phyloP scores from a whole-genome alignment of 2,888 invertebrate species.

The Brachypterus glaber region DNA sequence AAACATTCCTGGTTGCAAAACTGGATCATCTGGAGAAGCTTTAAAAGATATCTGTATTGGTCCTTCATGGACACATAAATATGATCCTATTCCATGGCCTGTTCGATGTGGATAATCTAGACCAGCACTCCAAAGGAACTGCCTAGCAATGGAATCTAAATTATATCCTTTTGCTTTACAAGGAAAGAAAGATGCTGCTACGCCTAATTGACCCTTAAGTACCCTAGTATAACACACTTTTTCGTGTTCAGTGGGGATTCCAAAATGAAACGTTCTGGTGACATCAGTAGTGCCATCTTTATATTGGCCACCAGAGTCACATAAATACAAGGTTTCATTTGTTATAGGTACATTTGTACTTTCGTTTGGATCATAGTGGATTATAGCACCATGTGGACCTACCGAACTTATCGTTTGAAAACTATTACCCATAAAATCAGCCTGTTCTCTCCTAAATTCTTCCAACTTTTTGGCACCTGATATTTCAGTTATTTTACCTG shows the following conservation, averaged over 20 bases:
- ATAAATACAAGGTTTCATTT: constrained; percentile 68
- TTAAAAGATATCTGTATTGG: constrained; percentile 72
- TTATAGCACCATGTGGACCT: constrained; percentile 86
- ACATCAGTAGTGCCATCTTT: constrained; percentile 93
- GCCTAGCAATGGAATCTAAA: constrained; percentile 73
- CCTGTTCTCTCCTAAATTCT: constrained; percentile 45
- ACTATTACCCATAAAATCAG: constrained; percentile 71
- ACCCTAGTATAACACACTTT: constrained; percentile 81
- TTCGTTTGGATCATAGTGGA: constrained; percentile 77
- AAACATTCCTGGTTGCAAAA: constrained; percentile 70
- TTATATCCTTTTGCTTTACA: constrained; percentile 59
- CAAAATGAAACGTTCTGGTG: constrained; percentile 84
- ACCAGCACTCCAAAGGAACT: constrained; percentile 76
- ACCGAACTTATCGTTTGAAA: constrained; percentile 89
- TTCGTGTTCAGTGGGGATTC: constrained; percentile 62
- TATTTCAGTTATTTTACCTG: constrained; percentile 58
- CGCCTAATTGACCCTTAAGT: constrained; percentile 74
- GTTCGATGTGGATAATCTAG: constrained; percentile 90
- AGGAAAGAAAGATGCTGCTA: constrained; percentile 71
- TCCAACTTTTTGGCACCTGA: constrained; percentile 61
- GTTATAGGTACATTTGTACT: constrained; percentile 62
- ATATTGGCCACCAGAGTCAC: constrained; percentile 87
- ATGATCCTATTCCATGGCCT: constrained; percentile 89
- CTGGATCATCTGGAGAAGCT: constrained; percentile 63
- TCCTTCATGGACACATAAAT: constrained; percentile 88